phyloP scores from a whole-genome alignment of 2,888 invertebrate genomes.

The Xestia xanthographa region DNA sequence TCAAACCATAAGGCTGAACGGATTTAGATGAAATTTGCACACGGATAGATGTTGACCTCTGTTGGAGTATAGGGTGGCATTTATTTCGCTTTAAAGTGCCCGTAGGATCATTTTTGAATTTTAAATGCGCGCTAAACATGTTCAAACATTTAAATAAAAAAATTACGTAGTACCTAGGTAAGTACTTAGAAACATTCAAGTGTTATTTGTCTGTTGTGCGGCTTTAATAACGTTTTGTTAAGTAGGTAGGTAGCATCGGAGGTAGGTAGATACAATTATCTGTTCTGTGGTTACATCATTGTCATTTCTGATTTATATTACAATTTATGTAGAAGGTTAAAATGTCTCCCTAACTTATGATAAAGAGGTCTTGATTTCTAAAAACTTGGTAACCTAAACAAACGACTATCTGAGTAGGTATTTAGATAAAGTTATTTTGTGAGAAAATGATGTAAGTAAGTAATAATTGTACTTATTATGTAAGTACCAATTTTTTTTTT shows the following conservation, averaged over 20 bases:
- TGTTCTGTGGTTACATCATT: neutral
- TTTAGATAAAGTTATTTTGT: conserved; percentile 4
- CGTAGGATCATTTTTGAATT: neutral
- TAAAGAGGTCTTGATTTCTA: neutral
- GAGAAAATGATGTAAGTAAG: neutral
- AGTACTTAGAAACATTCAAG: neutral
- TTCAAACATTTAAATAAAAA: no score
- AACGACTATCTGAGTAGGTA: neutral
- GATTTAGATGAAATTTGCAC: neutral
- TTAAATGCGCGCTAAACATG: neutral
- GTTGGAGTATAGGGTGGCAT: neutral
- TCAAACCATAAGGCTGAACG: neutral
- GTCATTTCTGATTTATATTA: neutral
- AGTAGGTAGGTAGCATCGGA: neutral
- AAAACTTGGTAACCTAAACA: neutral
- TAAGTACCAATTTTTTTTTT: no score
- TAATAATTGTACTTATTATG: neutral
- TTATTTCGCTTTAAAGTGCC: neutral
- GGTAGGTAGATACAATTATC: neutral
- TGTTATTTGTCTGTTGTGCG: neutral
- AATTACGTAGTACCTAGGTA: no score
- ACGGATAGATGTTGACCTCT: neutral
- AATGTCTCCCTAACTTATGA: neutral
- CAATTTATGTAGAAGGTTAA: neutral
- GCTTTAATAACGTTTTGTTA: neutral